A percentile compares a stretch with the other conserved stretches of the same genome.
These are phyloP conservation scores for Lates calcarifer DNA, from an alignment of 2,113 vertebrate species.

Conservation along the genomic window DNA sequence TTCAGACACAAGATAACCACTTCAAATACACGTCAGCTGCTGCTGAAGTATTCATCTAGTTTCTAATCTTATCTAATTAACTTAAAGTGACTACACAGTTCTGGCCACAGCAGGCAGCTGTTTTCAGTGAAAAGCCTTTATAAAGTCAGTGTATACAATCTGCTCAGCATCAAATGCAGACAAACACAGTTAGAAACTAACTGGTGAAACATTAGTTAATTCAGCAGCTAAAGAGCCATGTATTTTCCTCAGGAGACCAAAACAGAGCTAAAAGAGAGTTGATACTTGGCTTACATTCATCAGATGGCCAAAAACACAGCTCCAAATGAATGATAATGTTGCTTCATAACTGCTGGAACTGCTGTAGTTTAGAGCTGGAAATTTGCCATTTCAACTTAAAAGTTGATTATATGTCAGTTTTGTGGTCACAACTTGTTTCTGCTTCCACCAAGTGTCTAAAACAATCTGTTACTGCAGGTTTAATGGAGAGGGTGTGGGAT, in stretches of 20 bases:
- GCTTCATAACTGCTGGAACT: neutral
- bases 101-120: neutral
- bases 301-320: neutral
- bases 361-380: neutral
- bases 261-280: neutral
- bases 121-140: neutral
- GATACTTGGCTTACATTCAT: neutral
- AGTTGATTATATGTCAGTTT: neutral
- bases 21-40: neutral
- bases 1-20: neutral
- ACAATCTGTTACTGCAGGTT: too few species aligned
- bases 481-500: neutral
- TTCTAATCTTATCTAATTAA: neutral
- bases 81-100: neutral
- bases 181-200: neutral
- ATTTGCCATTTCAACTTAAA: neutral
- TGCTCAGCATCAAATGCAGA: neutral
- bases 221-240: neutral
- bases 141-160: neutral
- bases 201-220: neutral
- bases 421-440: neutral
- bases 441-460: neutral
- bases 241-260: slow-evolving; percentile 13
- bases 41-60: neutral
- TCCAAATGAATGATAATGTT: neutral